These are phyloP conservation scores for Megalops cyprinoides DNA, from an alignment of 2,797 vertebrate species.

Conservation along the genomic window DNA sequence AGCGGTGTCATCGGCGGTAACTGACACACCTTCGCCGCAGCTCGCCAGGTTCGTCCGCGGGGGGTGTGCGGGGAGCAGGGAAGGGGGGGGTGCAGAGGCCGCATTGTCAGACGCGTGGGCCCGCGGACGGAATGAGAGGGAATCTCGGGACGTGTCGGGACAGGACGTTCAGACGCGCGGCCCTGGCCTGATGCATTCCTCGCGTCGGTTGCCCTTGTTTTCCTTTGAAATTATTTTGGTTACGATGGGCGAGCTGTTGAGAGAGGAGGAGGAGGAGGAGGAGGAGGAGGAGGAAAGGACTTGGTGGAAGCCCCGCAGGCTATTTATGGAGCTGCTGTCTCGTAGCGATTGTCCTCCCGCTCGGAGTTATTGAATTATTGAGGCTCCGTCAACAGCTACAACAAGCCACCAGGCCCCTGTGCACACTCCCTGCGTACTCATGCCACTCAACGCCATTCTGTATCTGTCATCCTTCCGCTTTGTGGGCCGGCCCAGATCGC, in stretches of 20 bases:
- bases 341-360: conserved; percentile 66
- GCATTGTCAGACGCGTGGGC: conserved; percentile 61
- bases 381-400: conserved; percentile 71
- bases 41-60: conserved; percentile 60
- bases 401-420: conserved; percentile 66
- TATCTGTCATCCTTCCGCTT: conserved; percentile 64
- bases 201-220: conserved; percentile 67
- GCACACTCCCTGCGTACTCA: conserved; percentile 64
- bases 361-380: conserved; percentile 75
- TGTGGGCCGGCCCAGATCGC: conserved; percentile 55
- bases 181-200: conserved; percentile 72
- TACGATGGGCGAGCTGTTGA: conserved; percentile 69
- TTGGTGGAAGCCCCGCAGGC: conserved; percentile 59
- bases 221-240: conserved; percentile 69
- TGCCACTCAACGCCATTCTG: conserved; percentile 63
- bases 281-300: conserved; percentile 59
- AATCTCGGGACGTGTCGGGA: conserved; percentile 74
- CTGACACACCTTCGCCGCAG: conserved; percentile 30
- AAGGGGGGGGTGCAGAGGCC: no score
- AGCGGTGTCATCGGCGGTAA: conserved; percentile 46
- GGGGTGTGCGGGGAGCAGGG: conserved; percentile 60
- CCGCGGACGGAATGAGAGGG: conserved; percentile 59
- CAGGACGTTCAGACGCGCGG: conserved; percentile 60
- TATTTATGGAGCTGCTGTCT: conserved; percentile 67
- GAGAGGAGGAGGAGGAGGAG: conserved; percentile 63